Conservation (phyloP, 2,113 vertebrate genomes). For the Strix uralensis region DNA sequence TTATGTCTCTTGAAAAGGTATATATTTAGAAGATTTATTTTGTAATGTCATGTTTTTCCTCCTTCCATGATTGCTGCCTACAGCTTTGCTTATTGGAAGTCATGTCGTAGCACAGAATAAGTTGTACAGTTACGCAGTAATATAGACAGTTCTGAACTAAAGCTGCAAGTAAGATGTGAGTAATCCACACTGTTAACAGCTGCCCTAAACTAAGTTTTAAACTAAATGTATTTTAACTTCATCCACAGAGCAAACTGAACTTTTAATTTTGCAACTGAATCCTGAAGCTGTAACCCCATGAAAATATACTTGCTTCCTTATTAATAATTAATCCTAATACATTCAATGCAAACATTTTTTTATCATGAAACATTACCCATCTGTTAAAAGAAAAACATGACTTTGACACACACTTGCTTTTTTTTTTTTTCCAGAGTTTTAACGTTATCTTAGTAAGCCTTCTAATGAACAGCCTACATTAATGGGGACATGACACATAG, state of each 20-base stretch:
- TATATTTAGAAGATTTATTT: neutral
- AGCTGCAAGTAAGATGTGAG: neutral
- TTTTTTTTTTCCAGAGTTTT: constrained; percentile 64
- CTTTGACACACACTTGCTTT: neutral
- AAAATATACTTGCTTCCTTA: constrained; percentile 70
- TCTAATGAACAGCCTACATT: constrained; percentile 34
- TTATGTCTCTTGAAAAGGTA: neutral
- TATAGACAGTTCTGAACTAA: neutral
- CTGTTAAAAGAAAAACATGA: constrained; percentile 71
- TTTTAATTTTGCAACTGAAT: constrained; percentile 54
- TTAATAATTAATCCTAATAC: constrained; percentile 79
- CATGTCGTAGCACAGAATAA: neutral
- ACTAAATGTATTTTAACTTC: constrained; percentile 33
- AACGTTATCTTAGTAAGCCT: constrained; percentile 47
- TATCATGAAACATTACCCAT: constrained; percentile 62
- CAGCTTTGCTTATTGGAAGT: neutral
- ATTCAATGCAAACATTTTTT: constrained; percentile 65
- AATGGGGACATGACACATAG: neutral
- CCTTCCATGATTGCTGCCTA: neutral
- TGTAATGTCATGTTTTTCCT: neutral
- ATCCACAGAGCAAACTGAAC: constrained; percentile 62
- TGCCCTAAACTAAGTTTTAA: constrained; percentile 58
- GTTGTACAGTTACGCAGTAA: neutral
- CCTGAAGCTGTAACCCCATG: constrained; percentile 52
- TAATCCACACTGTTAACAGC: constrained; percentile 10